phyloP scores from a whole-genome alignment of 2,888 invertebrate species.

The Gryllus longicercus region DNA sequence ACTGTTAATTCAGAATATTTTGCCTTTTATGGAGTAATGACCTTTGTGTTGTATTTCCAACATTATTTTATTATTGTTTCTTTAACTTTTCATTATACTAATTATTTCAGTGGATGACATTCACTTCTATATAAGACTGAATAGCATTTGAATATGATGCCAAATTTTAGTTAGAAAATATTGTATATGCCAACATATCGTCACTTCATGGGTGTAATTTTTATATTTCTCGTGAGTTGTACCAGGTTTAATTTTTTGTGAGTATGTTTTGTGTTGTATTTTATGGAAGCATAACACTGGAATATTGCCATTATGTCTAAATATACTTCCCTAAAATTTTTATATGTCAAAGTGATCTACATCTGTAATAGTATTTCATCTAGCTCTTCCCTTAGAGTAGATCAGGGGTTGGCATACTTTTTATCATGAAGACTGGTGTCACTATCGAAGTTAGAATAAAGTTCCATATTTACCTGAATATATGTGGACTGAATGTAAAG shows the following conservation, averaged over 20 bases:
- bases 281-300: neutral
- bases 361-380: neutral
- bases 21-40: neutral
- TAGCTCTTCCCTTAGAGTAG: neutral
- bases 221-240: neutral
- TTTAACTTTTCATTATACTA: neutral
- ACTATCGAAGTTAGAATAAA: too few relatives aligned
- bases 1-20: neutral
- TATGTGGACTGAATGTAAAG: too few relatives aligned
- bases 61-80: neutral
- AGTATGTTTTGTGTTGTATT: neutral
- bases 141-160: constrained; percentile 17
- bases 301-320: neutral
- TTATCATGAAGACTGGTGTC: too few relatives aligned
- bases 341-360: neutral
- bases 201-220: neutral
- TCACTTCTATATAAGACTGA: constrained; percentile 17
- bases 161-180: constrained; percentile 17
- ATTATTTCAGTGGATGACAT: neutral
- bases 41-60: neutral
- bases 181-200: constrained; percentile 10
- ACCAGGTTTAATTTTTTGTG: neutral
- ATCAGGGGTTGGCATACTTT: too few relatives aligned
- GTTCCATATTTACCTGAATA: too few relatives aligned
- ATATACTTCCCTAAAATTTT: neutral